phyloP scores from a whole-genome alignment of 2,113 vertebrate genomes.

The Donacobius atricapilla region DNA sequence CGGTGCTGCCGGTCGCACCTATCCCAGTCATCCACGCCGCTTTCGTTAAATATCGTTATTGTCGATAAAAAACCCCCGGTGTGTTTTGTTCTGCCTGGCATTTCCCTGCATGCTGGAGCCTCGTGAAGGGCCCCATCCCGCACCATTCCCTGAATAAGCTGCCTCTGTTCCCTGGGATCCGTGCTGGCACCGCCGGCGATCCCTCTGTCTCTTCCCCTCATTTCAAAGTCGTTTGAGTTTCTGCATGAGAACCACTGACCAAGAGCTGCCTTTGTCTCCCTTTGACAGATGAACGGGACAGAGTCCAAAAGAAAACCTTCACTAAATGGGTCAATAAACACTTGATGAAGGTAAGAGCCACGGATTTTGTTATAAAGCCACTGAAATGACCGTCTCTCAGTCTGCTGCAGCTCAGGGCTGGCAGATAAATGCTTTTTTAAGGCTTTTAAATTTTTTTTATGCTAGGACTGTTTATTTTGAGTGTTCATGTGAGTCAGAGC shows the following conservation, averaged over 20 bases:
- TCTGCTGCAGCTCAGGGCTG: background rate
- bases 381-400: background rate
- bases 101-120: background rate
- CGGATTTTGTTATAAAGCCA: rapidly evolving
- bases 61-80: rapidly evolving
- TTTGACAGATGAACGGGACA: constrained; percentile 92
- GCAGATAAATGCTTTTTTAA: background rate
- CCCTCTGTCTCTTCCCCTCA: constrained; percentile 33
- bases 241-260: constrained; percentile 34
- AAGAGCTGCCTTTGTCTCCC: constrained; percentile 41
- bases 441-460: too few species aligned
- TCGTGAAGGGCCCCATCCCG: rapidly evolving
- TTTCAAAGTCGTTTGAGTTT: constrained; percentile 37
- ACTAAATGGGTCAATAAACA: constrained; percentile 99
- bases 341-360: constrained; percentile 90
- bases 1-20: background rate
- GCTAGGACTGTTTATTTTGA: background rate
- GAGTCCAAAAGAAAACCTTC: constrained; percentile 99
- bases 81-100: rapidly evolving
- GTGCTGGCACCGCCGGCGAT: background rate
- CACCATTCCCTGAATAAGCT: background rate
- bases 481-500: rapidly evolving
- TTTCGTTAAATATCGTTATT: background rate
- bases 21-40: background rate
- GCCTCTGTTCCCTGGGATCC: background rate